Evolutionary conservation across 2,113 vertebrate species (phyloP), one percentile per base, ranked within the genome.

Genomic region (Hippopotamus amphibius): DNA sequence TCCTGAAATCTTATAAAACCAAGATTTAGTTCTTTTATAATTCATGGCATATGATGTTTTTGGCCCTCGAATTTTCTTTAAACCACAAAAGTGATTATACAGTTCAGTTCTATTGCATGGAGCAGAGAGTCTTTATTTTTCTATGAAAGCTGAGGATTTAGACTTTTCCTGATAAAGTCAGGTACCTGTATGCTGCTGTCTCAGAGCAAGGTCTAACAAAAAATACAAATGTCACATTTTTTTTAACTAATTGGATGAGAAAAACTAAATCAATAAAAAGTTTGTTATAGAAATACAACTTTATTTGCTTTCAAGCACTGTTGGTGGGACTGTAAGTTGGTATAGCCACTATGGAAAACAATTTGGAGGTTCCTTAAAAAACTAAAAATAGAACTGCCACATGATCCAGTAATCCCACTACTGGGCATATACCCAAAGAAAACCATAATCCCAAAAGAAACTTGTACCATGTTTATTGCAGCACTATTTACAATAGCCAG

Each of bases 21-120:
- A 96, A 96, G 93, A 95, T 68, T 79, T 96, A 76, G 15, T 55
- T 88, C 80, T 92, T 97, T 90, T 63, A 81, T 95, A 95, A 97
- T 95, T 97, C 89, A 96, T 53, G 41, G 68, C 92, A 76, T 93
- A 91, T 91, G 91, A 97, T 68, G 15, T 22, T 89, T 92, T 71
- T 2, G 30, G 65, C 33, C 59, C 76, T 88, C 81, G 74, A 90
- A 65, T 96, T 96, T 93, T 96, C 90, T 77, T 96, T 82, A 85
- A 76, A 79, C 93, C 94, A 93, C 59, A 63, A 87, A 90, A 80
- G 90, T 81, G 59, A 92, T 83, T 84, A 50, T 94, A 41, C 37
- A 82, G 26, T 87, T 94, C 17, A 24, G 72, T 87, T 87, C 91
- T 89, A 30, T 24, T 19, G 17, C 80, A 79, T n/a, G 37, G 88